Percentiles rank a stretch among this genome's conserved stretches.
Conservation (phyloP, 2,797 vertebrate genomes). For the Mormyrus proboscirostris region DNA sequence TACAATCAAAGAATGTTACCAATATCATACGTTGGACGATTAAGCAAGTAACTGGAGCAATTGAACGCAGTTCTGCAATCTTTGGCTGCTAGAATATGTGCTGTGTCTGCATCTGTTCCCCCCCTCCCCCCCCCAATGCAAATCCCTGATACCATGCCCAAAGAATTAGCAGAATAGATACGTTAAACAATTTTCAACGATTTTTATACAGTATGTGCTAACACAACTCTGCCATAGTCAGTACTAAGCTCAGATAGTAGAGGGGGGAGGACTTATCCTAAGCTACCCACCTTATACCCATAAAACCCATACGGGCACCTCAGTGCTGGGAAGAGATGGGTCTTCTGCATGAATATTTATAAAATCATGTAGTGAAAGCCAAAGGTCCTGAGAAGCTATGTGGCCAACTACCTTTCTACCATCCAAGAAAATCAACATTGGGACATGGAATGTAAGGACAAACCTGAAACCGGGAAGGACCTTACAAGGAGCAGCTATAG, state of each 20-base stretch:
- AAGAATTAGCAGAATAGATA: background rate
- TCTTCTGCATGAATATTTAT: background rate
- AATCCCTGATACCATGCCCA: background rate
- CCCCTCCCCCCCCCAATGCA: background rate
- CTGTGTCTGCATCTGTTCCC: background rate
- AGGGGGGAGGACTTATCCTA: background rate
- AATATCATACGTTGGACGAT: background rate
- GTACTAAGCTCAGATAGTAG: background rate
- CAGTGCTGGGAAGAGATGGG: background rate
- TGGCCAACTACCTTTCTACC: background rate
- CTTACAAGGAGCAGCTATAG: background rate
- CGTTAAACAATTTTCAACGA: background rate
- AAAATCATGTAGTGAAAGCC: background rate
- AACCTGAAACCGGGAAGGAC: background rate
- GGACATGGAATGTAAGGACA: background rate
- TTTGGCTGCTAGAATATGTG: background rate
- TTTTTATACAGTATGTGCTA: background rate
- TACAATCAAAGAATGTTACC: background rate
- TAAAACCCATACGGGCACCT: background rate
- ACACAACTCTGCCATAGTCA: background rate
- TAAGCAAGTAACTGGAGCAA: background rate
- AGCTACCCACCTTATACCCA: background rate
- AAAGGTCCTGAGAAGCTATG: background rate
- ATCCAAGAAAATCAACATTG: background rate
- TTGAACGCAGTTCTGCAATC: background rate